Conservation (phyloP, 2,888 invertebrate genomes). For the Plagiodera versicolora region DNA sequence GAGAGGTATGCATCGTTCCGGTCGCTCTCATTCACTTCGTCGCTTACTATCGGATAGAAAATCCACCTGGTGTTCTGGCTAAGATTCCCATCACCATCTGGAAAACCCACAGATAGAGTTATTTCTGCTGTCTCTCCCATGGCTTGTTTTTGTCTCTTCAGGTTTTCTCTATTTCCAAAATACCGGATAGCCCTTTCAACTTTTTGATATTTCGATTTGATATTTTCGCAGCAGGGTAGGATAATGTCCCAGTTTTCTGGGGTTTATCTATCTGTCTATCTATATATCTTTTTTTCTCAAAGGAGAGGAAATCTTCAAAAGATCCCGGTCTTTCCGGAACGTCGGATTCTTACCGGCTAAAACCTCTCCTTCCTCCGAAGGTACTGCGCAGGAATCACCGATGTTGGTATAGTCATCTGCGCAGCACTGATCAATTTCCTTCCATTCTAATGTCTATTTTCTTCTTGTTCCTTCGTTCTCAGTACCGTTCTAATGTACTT, state of each 20-base stretch:
- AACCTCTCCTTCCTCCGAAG: too few relatives aligned
- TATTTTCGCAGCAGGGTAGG: constrained; percentile 21
- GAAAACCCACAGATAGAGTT: constrained; percentile 25
- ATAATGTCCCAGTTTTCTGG: constrained; percentile 28
- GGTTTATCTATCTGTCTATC: constrained; percentile 8
- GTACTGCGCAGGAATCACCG: too few relatives aligned
- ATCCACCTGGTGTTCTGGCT: constrained; percentile 17
- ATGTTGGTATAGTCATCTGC: too few relatives aligned
- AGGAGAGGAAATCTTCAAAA: too few relatives aligned
- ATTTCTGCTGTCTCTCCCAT: constrained; percentile 26
- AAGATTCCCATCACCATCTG: constrained; percentile 27
- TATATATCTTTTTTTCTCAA: too few relatives aligned
- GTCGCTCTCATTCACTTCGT: neutral
- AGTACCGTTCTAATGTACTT: too few relatives aligned
- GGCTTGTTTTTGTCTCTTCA: constrained; percentile 15
- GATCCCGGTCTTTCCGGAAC: too few relatives aligned
- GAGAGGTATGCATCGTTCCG: constrained; percentile 10
- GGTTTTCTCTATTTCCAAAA: constrained; percentile 18
- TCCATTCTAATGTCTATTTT: too few relatives aligned
- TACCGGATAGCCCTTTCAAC: constrained; percentile 14
- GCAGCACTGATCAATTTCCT: too few relatives aligned
- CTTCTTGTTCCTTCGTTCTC: too few relatives aligned
- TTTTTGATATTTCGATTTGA: constrained; percentile 13
- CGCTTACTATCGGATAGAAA: constrained; percentile 14
- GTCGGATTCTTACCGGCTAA: too few relatives aligned